Conservation (phyloP, 1,140 invertebrate genomes). For the Polypedilum pembai region DNA sequence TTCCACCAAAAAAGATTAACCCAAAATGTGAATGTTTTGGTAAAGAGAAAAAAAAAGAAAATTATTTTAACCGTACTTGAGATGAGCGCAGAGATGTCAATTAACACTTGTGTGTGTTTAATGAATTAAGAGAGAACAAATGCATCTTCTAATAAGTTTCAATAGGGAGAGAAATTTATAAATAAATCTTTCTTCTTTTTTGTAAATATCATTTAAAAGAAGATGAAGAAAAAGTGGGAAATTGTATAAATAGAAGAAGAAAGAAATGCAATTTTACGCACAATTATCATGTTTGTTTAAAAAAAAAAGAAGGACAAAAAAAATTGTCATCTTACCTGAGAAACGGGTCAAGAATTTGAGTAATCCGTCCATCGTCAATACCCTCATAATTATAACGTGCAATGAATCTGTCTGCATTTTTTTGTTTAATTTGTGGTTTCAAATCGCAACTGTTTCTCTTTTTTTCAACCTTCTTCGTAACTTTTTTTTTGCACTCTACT, state of each 20-base stretch:
- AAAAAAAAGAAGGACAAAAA: not conserved
- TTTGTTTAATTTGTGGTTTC: slow-evolving; percentile 13
- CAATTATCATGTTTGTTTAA: slow-evolving; percentile 11
- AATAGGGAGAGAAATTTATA: slow-evolving; percentile 6
- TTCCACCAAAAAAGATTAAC: slow-evolving; percentile 11
- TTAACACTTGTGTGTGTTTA: slow-evolving; percentile 25
- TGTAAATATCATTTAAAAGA: too few species aligned
- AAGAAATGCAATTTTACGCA: slow-evolving; percentile 17
- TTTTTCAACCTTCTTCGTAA: not conserved
- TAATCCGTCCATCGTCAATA: slow-evolving; percentile 21
- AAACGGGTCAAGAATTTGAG: slow-evolving; percentile 21
- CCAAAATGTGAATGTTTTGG: slow-evolving; percentile 7
- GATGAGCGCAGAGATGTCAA: slow-evolving; percentile 16
- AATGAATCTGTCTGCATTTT: slow-evolving; percentile 22
- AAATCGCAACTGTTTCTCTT: slow-evolving; percentile 17
- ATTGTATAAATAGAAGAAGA: not conserved
- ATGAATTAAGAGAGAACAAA: slow-evolving; percentile 25
- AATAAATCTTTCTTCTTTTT: slow-evolving; percentile 13
- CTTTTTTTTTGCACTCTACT: slow-evolving; percentile 14
- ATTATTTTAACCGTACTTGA: not conserved
- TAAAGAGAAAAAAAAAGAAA: not conserved
- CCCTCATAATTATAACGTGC: slow-evolving; percentile 10
- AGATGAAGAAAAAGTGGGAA: not conserved
- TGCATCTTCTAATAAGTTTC: slow-evolving; percentile 3
- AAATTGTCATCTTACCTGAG: slow-evolving; percentile 22